These are phyloP conservation scores for Enteromius unitaeniatus DNA, from an alignment of 2,797 vertebrate species.

Conservation along the genomic window DNA sequence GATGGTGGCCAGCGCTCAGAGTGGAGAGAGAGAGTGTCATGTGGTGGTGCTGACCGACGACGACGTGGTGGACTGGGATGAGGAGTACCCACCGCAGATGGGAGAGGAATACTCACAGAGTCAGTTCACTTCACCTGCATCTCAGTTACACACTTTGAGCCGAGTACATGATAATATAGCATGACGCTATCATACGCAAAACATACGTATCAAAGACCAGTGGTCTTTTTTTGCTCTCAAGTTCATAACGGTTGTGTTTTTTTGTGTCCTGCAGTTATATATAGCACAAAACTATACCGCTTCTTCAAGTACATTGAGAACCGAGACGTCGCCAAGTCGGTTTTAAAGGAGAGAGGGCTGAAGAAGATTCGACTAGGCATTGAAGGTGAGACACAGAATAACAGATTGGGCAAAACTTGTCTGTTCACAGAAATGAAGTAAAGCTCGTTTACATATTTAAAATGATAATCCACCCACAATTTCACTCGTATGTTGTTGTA, in stretches of 20 bases:
- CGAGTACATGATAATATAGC: not conserved
- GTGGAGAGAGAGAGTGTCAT: slow-evolving; percentile 95
- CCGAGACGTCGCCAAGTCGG: slow-evolving; percentile 94
- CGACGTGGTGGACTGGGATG: slow-evolving; percentile 98
- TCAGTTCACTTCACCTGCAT: slow-evolving; percentile 68
- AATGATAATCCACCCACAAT: not conserved
- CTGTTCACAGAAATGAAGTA: not conserved
- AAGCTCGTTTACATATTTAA: not conserved
- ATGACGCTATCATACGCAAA: not conserved
- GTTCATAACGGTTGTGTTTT: not conserved
- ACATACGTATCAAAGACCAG: not conserved
- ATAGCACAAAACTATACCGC: slow-evolving; percentile 97
- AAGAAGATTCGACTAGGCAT: slow-evolving; percentile 98
- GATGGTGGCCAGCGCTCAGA: slow-evolving; percentile 97
- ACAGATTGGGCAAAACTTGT: not conserved
- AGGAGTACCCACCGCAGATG: slow-evolving; percentile 98
- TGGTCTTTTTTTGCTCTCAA: not conserved
- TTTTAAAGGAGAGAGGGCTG: slow-evolving; percentile 95
- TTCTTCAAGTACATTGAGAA: slow-evolving; percentile 99
- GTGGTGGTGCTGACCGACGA: slow-evolving; percentile 98
- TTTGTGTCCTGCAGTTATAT: slow-evolving; percentile 84
- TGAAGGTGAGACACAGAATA: slow-evolving; percentile 83
- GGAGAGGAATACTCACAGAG: slow-evolving; percentile 99
- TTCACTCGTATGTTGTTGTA: not conserved
- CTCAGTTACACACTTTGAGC: not conserved